phyloP scores from a whole-genome alignment of 2,797 vertebrate genomes.

The Xiphophorus birchmanni region DNA sequence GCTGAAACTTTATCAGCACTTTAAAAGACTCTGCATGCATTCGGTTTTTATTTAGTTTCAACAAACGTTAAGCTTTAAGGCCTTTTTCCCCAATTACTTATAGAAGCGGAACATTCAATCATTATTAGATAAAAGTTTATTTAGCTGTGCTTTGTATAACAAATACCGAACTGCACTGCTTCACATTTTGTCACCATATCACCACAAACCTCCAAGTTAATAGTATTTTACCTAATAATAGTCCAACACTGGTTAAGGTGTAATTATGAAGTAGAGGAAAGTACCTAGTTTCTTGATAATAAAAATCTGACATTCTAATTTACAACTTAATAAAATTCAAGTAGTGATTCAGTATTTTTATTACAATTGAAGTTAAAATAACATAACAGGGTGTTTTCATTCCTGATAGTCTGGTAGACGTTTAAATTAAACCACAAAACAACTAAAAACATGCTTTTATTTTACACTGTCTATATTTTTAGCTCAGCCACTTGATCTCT shows the following conservation, averaged over 20 bases:
- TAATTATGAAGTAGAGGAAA: background rate
- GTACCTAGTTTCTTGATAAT: background rate
- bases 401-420: too few relatives aligned
- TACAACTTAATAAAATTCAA: background rate
- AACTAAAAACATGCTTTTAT: background rate
- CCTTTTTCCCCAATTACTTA: background rate
- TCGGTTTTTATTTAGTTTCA: background rate
- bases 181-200: background rate
- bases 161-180: background rate
- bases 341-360: background rate
- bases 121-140: background rate
- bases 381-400: too few relatives aligned
- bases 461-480: slow-evolving; percentile 1
- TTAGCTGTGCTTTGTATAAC: background rate
- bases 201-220: background rate
- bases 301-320: background rate
- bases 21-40: background rate
- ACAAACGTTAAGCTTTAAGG: background rate
- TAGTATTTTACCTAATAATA: background rate
- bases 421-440: too few relatives aligned
- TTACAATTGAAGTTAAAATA: background rate
- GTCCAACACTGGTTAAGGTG: background rate
- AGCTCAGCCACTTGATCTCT: background rate
- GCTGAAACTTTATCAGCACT: slow-evolving; percentile 1
- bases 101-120: background rate